Base-by-base conservation (phyloP, 2,888 invertebrate species). In the Pheosia gnoma region DNA sequence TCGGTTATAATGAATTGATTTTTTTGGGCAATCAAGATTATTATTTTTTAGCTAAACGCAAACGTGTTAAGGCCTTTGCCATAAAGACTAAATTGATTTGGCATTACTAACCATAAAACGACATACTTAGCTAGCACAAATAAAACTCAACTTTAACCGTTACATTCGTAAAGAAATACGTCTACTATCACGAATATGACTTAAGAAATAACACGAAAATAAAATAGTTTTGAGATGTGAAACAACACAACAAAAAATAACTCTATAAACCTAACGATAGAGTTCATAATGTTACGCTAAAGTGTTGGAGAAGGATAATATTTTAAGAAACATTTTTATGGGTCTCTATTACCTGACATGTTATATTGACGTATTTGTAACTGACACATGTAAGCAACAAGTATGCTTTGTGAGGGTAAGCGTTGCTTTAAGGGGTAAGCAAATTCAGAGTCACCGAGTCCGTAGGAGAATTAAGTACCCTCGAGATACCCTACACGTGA, bases 151-250 rank as follows among this genome's bases (percentile, higher is more conserved):
- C 53, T 54, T 54, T 5, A 37, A 54, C 37, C 25, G 53, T 54
- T 38, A 54, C 47, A 58, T 47, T 45, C 37, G 47, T 37, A 57
- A 54, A 71, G 62, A 72, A 71, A 72, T 62, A 68, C 66, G 57
- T 36, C 25, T 51, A 58, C 77, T 78, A 76, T 79, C 75, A 79
- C 78, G 60, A 71, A 69, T 65, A 77, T 71, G 74, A 78, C 77
- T 79, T 71, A 69, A 73, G 79, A 81, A 80, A 81, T 81, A 80
- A 72, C 68, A 65, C 68, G 70, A 67, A 67, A 77, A 80, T 77
- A 81, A 71, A 73, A 69, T 74, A 74, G 74, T 76, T 74, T 65
- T 70, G 25, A 59, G 54, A 39, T 47, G 41, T 13, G 47, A 3
- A 8, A 5, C 1, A 25, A 45, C 51, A 47, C 5, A 47, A 47